Conservation (phyloP, 2,797 vertebrate genomes). For the Pagetopsis macropterus region DNA sequence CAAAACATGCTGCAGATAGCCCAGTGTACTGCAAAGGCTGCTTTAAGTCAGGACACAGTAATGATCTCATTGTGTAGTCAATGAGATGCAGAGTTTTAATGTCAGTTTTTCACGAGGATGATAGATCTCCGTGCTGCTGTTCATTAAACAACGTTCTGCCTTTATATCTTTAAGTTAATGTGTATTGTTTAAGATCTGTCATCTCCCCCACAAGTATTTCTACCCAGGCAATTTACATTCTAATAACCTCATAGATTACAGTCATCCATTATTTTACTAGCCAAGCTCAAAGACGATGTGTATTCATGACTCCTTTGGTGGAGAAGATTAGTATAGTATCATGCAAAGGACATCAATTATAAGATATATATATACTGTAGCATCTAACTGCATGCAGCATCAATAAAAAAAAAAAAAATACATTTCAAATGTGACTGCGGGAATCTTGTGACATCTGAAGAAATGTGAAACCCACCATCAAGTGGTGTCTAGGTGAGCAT, state of each 20-base stretch:
- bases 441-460: not conserved
- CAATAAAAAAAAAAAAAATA: not conserved
- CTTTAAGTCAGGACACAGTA: slow-evolving; percentile 20
- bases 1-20: slow-evolving; percentile 5
- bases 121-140: slow-evolving; percentile 56
- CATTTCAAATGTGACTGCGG: not conserved
- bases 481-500: not conserved
- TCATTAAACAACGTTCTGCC: slow-evolving; percentile 52
- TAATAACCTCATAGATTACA: slow-evolving; percentile 65
- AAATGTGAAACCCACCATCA: not conserved
- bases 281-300: slow-evolving; percentile 36
- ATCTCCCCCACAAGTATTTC: slow-evolving; percentile 39
- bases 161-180: slow-evolving; percentile 57
- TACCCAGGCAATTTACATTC: slow-evolving; percentile 59
- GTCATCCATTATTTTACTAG: slow-evolving; percentile 59
- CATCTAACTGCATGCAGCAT: not conserved
- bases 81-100: slow-evolving; percentile 53
- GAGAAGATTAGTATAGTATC: slow-evolving; percentile 17
- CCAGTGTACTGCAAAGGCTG: slow-evolving; percentile 1
- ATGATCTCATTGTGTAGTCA: slow-evolving; percentile 47
- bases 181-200: slow-evolving; percentile 52
- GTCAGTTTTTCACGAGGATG: slow-evolving; percentile 55
- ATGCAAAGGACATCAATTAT: slow-evolving; percentile 11
- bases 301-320: slow-evolving; percentile 48
- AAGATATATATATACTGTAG: not conserved